Evolutionary conservation across 2,888 invertebrate genomes (phyloP).

Genomic region (Pterostichus madidus): DNA sequence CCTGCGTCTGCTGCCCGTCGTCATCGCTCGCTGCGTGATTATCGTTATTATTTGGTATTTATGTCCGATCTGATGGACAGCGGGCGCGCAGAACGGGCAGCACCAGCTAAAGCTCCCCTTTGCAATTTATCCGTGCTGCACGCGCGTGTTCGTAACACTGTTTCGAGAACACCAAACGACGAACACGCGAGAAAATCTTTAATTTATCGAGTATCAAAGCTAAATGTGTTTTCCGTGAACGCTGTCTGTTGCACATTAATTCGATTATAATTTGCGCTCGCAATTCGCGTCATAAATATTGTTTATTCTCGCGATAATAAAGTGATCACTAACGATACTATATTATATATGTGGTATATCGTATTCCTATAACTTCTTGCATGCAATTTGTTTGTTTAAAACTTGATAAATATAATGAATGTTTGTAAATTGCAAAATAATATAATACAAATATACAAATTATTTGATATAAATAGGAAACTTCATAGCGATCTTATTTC

Average conservation of each 20-base stretch:
- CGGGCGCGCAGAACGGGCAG: background rate
- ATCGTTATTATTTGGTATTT: slow-evolving; percentile 54
- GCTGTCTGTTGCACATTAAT: slow-evolving; percentile 46
- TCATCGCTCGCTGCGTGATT: slow-evolving; percentile 10
- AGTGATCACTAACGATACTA: slow-evolving; percentile 5
- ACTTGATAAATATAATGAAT: no score
- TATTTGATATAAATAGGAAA: background rate
- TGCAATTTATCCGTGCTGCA: slow-evolving; percentile 44
- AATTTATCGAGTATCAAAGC: slow-evolving; percentile 68
- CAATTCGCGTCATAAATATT: slow-evolving; percentile 17
- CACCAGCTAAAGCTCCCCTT: slow-evolving; percentile 24
- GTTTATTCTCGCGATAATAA: slow-evolving; percentile 37
- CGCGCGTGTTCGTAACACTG: slow-evolving; percentile 21
- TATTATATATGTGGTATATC: background rate
- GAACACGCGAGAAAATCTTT: slow-evolving; percentile 69
- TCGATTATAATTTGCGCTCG: slow-evolving; percentile 43
- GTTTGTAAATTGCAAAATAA: no score
- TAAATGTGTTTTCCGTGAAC: slow-evolving; percentile 29
- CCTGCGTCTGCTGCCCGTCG: background rate
- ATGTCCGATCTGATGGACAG: slow-evolving; percentile 29
- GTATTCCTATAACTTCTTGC: background rate
- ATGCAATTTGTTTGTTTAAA: background rate
- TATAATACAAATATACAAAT: background rate
- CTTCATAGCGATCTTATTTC: background rate
- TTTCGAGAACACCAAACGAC: slow-evolving; percentile 10